Evolutionary conservation across 1,140 invertebrate genomes (phyloP).

Genomic region (Papilio glaucus): DNA sequence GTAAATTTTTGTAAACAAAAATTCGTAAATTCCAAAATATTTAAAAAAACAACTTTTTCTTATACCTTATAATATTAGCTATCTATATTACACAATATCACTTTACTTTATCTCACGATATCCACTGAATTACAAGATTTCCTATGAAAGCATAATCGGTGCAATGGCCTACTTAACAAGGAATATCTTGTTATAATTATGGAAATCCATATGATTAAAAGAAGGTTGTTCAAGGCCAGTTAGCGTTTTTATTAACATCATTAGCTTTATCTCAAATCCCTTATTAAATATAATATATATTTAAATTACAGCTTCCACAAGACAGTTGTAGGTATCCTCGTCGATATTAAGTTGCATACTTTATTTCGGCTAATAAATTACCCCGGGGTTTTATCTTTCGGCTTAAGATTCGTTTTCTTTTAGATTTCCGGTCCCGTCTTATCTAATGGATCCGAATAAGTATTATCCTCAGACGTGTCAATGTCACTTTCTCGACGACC

Average conservation of each 20-base stretch:
- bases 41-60: no score
- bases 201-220: not conserved
- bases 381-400: constrained; percentile 9
- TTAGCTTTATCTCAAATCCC: constrained; percentile 35
- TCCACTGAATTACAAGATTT: no score
- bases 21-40: no score
- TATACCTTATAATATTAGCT: no score
- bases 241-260: constrained; percentile 34
- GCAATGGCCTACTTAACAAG: no score
- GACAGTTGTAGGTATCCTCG: not conserved
- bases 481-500: constrained; percentile 28
- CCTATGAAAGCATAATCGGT: no score
- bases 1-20: no score
- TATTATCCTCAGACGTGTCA: constrained; percentile 15
- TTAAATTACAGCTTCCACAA: not conserved
- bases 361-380: constrained; percentile 12
- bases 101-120: no score
- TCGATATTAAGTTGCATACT: constrained; percentile 1
- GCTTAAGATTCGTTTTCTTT: constrained; percentile 28
- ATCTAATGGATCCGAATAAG: constrained; percentile 28
- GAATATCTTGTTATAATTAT: constrained; percentile 16
- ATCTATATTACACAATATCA: no score
- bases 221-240: constrained; percentile 20
- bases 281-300: constrained; percentile 22
- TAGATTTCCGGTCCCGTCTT: constrained; percentile 30